A percentile compares a stretch with the other conserved stretches of the same genome.
phyloP scores from a whole-genome alignment of 2,888 invertebrate genomes.

The Chaitophorus viminalis region DNA sequence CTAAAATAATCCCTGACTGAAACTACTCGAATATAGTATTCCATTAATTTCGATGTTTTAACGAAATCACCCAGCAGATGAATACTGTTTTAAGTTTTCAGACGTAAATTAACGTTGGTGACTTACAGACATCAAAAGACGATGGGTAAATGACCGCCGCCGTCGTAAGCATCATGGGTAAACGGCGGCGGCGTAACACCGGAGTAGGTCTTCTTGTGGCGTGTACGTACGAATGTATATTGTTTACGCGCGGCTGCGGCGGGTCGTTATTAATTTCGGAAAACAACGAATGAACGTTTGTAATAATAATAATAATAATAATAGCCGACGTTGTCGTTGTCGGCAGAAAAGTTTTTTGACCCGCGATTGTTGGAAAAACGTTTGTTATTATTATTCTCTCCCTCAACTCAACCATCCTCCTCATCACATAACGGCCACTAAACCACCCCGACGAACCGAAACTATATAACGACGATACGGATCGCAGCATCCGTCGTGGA shows the following conservation, averaged over 20 bases:
- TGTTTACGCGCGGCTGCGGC: neutral
- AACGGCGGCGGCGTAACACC: neutral
- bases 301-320: neutral
- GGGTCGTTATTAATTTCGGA: constrained; percentile 35
- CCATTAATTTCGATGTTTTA: neutral
- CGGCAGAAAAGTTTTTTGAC: constrained; percentile 12
- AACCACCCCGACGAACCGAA: neutral
- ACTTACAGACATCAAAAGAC: constrained; percentile 11
- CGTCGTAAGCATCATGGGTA: neutral
- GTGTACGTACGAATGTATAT: too few species aligned
- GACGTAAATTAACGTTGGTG: neutral
- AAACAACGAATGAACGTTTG: neutral
- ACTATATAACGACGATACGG: neutral
- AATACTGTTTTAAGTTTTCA: neutral
- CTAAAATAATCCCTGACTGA: neutral
- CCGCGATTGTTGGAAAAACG: neutral
- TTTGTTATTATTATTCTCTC: constrained; percentile 8
- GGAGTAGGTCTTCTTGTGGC: neutral
- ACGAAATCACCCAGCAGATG: neutral
- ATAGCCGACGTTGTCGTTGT: neutral
- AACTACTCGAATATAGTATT: neutral
- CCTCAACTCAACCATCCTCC: neutral
- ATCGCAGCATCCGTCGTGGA: neutral
- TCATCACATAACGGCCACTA: neutral
- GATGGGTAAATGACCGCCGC: neutral